Percentiles rank a stretch among this genome's conserved stretches.
Evolutionary conservation across 2,113 vertebrate species (phyloP).

Genomic region (Melanerpes formicivorus): DNA sequence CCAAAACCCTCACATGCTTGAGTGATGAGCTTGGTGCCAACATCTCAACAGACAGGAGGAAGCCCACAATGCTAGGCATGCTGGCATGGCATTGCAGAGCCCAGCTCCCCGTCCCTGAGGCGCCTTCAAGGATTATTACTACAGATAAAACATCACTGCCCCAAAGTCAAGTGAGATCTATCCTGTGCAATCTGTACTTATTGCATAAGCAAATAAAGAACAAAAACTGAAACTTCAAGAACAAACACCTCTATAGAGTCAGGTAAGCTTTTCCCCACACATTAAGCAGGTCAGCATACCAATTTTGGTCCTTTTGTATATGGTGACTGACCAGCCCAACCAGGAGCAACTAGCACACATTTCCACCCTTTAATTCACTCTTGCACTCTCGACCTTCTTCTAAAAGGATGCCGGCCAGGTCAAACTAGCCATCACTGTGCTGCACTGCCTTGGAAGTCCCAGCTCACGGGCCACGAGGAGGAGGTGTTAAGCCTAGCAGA

Average conservation of each 20-base stretch:
- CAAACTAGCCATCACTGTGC: rapidly evolving
- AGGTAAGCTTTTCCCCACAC: rapidly evolving
- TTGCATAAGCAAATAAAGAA: background rate
- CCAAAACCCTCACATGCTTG: background rate
- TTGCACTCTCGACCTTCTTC: background rate
- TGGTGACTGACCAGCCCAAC: background rate
- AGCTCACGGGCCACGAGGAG: background rate
- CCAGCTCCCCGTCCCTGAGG: background rate
- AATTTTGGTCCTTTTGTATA: background rate
- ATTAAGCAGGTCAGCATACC: rapidly evolving
- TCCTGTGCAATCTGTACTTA: rapidly evolving
- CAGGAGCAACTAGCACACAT: background rate
- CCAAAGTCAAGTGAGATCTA: background rate
- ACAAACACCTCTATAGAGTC: background rate
- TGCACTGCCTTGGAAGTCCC: rapidly evolving
- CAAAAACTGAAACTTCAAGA: background rate
- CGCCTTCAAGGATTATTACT: background rate
- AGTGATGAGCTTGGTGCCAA: background rate
- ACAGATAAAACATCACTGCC: background rate
- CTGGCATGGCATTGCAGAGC: rapidly evolving
- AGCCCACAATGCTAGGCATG: background rate
- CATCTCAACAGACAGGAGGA: background rate
- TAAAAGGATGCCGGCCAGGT: background rate
- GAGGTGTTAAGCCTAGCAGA: background rate
- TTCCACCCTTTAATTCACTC: background rate